phyloP scores from a whole-genome alignment of 2,888 invertebrate genomes.

The Dicycla oo region DNA sequence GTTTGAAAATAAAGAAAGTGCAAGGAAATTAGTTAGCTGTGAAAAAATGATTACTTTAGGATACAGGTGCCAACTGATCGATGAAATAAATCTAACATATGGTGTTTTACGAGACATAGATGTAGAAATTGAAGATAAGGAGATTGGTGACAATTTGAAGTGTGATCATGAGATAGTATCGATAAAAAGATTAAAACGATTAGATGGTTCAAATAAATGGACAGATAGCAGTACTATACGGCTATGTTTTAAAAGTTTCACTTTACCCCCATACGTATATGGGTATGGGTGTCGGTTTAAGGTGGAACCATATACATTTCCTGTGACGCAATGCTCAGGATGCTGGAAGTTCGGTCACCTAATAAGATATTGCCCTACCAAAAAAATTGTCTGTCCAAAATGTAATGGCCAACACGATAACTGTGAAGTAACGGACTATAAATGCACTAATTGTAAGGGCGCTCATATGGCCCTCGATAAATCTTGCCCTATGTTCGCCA shows the following conservation, averaged over 20 bases:
- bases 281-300: constrained; percentile 1
- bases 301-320: neutral
- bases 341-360: neutral
- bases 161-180: neutral
- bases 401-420: neutral
- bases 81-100: neutral
- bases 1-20: neutral
- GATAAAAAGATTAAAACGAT: neutral
- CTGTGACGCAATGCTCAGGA: neutral
- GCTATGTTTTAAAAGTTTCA: neutral
- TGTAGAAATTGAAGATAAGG: neutral
- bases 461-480: neutral
- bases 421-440: neutral
- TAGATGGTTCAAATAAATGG: neutral
- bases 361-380: neutral
- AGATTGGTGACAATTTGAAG: neutral
- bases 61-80: neutral
- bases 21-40: neutral
- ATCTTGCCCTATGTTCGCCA: neutral
- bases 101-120: neutral
- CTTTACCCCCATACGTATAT: neutral
- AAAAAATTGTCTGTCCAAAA: neutral
- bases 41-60: neutral
- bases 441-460: neutral
- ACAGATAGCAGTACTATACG: neutral